These are phyloP conservation scores for Melanostoma mellinum DNA, from an alignment of 2,888 invertebrate genomes.

Conservation along the genomic window DNA sequence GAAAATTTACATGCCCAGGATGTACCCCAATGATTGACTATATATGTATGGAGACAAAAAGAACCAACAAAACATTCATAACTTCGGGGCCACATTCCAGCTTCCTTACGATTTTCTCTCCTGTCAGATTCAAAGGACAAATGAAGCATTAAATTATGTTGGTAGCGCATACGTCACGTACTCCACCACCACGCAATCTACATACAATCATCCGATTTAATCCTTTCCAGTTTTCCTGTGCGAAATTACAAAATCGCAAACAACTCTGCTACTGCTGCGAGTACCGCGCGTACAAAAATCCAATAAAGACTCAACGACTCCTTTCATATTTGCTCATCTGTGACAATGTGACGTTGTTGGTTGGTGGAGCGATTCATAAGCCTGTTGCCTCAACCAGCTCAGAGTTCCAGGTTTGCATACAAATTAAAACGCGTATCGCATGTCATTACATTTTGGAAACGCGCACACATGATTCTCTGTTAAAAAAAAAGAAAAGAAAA, in stretches of 20 bases:
- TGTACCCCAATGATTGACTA: no score
- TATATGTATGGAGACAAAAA: no score
- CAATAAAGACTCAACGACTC: slow-evolving; percentile 17
- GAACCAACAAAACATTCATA: slow-evolving; percentile 9
- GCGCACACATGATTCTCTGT: slow-evolving; percentile 50
- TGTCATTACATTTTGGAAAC: slow-evolving; percentile 52
- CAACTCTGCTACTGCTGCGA: not conserved
- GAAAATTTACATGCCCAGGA: no score
- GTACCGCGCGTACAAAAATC: not conserved
- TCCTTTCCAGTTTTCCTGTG: slow-evolving; percentile 62
- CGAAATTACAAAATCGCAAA: slow-evolving; percentile 67
- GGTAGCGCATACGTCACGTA: slow-evolving; percentile 54
- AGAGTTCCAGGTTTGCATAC: slow-evolving; percentile 58
- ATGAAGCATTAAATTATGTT: slow-evolving; percentile 73
- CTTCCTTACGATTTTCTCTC: slow-evolving; percentile 8
- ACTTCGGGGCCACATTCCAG: not conserved
- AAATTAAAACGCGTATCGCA: slow-evolving; percentile 69
- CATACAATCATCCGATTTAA: slow-evolving; percentile 67
- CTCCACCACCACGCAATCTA: slow-evolving; percentile 46
- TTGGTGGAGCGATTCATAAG: slow-evolving; percentile 41
- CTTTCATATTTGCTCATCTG: slow-evolving; percentile 69
- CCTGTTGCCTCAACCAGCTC: slow-evolving; percentile 59
- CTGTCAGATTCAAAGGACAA: slow-evolving; percentile 46
- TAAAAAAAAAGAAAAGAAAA: slow-evolving; percentile 8
- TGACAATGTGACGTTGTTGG: slow-evolving; percentile 51